These are phyloP conservation scores for Thripadectes ignobilis DNA, from an alignment of 2,797 vertebrate species.

Conservation along the genomic window DNA sequence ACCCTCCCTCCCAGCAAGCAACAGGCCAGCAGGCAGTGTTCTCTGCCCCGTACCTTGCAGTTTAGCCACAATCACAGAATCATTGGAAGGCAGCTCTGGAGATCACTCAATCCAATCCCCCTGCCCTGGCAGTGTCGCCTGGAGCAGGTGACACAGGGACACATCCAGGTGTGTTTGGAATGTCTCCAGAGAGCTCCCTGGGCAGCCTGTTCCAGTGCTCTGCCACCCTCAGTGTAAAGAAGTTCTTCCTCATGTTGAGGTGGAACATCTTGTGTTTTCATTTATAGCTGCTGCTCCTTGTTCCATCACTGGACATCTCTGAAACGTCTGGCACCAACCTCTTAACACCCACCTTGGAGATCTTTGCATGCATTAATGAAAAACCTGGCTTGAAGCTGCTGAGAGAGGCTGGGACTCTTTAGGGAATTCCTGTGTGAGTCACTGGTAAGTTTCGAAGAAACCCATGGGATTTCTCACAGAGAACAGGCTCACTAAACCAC, in stretches of 20 bases:
- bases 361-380: background rate
- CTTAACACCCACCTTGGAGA: background rate
- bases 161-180: background rate
- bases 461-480: background rate
- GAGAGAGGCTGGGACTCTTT: background rate
- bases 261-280: background rate
- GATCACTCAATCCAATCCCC: background rate
- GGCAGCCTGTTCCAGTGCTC: background rate
- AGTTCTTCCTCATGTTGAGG: background rate
- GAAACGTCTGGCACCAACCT: background rate
- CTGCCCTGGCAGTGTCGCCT: background rate
- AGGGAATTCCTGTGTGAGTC: background rate
- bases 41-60: background rate
- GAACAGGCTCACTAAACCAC: background rate
- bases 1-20: background rate
- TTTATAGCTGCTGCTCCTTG: background rate
- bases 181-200: background rate
- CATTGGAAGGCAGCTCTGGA: background rate
- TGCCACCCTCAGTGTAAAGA: background rate
- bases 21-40: accelerated
- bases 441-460: background rate
- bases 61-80: background rate
- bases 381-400: background rate
- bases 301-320: background rate
- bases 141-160: background rate